phyloP scores from a whole-genome alignment of 2,797 vertebrate genomes.

The Coluber constrictor region DNA sequence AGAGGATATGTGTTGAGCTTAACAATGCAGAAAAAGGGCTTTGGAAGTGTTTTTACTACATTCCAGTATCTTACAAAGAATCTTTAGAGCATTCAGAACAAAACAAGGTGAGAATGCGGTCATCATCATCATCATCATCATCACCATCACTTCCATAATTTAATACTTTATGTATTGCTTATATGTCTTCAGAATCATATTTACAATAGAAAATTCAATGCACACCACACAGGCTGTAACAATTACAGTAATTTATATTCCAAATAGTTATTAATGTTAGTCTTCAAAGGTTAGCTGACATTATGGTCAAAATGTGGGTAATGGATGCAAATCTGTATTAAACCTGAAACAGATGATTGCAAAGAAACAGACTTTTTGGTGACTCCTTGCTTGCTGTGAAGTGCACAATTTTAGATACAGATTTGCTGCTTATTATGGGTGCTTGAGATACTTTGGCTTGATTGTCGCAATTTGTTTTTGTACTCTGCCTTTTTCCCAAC shows the following conservation, averaged over 20 bases:
- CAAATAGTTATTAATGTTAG: background rate
- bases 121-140: too few relatives aligned
- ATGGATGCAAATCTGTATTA: background rate
- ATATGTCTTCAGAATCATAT: background rate
- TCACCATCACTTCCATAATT: background rate
- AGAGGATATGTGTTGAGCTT: constrained; percentile 71
- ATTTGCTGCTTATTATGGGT: background rate
- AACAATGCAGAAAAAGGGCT: constrained; percentile 68
- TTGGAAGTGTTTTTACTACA: constrained; percentile 59
- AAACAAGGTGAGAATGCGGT: constrained; percentile 71
- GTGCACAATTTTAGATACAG: background rate
- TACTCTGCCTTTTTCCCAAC: background rate
- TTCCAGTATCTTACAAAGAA: constrained; percentile 78
- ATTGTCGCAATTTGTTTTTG: background rate
- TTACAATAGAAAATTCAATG: background rate
- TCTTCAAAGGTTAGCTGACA: background rate
- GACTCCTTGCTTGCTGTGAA: background rate
- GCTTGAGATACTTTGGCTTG: background rate
- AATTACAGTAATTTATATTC: background rate
- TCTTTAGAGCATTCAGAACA: constrained; percentile 73
- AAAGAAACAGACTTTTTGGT: background rate
- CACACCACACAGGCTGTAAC: background rate
- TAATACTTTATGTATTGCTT: background rate
- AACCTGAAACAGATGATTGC: background rate
- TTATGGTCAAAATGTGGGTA: background rate